These are phyloP conservation scores for Anthopleura xanthogrammica DNA, from an alignment of 92 coral and sea anemone genomes.

Conservation along the genomic window DNA sequence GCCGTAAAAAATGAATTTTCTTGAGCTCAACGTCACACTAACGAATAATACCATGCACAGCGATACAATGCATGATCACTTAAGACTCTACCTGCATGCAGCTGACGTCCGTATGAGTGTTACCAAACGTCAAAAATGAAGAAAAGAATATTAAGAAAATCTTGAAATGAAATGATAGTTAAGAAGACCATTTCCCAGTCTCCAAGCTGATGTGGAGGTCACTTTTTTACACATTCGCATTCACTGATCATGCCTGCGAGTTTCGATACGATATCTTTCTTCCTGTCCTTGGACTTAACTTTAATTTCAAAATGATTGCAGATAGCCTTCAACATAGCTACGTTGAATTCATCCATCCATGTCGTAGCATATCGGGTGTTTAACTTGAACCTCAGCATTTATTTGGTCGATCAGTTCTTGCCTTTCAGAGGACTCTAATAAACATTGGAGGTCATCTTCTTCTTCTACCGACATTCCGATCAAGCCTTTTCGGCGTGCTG, in stretches of 20 bases:
- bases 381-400: constrained; percentile 22
- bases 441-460: constrained; percentile 64
- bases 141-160: background rate
- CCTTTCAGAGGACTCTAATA: constrained; percentile 48
- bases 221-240: constrained; percentile 12
- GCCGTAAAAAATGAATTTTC: too few species aligned
- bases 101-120: background rate
- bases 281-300: constrained; percentile 17
- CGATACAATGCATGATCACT: too few species aligned
- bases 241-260: constrained; percentile 11
- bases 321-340: constrained; percentile 49
- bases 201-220: background rate
- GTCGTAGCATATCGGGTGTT: constrained; percentile 57
- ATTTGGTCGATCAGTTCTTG: constrained; percentile 39
- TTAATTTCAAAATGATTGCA: constrained; percentile 46
- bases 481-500: constrained; percentile 47
- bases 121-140: background rate
- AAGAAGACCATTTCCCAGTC: too few species aligned
- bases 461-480: constrained; percentile 58
- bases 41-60: too few species aligned
- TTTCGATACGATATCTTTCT: background rate
- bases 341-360: constrained; percentile 41
- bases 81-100: too few species aligned
- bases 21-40: background rate
- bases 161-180: too few species aligned